phyloP scores from a whole-genome alignment of 64 coral and sea anemone species.

The Astreopora myriophthalma region DNA sequence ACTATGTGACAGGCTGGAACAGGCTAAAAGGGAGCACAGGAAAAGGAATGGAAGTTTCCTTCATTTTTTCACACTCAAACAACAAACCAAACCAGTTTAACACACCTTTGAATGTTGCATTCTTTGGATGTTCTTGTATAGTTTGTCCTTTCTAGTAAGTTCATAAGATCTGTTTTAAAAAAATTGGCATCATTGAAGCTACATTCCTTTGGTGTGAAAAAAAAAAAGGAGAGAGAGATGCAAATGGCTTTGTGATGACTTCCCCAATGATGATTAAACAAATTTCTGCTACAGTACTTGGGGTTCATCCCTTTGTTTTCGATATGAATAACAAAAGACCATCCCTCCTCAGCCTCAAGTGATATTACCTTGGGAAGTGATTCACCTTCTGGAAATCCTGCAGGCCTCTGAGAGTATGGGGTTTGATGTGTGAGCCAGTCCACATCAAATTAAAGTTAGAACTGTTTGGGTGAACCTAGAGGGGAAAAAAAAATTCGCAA shows the following conservation, averaged over 20 bases:
- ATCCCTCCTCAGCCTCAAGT: not conserved
- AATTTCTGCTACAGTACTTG: no score
- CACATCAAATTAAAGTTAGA: constrained; percentile 99
- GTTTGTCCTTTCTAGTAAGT: constrained; percentile 90
- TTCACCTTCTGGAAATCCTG: constrained; percentile 98
- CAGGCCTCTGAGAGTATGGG: constrained; percentile 91
- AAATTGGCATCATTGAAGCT: not conserved
- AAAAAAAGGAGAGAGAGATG: no score
- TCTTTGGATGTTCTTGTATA: constrained; percentile 98
- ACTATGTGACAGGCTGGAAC: no score
- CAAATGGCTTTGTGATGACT: no score
- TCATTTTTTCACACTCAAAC: not conserved
- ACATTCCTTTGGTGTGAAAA: no score
- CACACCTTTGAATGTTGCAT: constrained; percentile 93
- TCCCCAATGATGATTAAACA: no score
- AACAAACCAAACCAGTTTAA: not conserved
- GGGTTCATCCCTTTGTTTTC: no score
- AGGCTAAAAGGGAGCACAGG: no score
- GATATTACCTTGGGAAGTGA: constrained; percentile 92
- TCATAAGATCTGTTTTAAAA: constrained; percentile 87
- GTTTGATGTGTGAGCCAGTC: constrained; percentile 98
- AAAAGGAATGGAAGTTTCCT: no score
- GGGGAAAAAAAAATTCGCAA: not conserved
- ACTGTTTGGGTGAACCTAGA: constrained; percentile 95
- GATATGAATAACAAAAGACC: no score